These are phyloP conservation scores for Apogon hyalosoma DNA, from an alignment of 2,797 vertebrate genomes.

Conservation along the genomic window DNA sequence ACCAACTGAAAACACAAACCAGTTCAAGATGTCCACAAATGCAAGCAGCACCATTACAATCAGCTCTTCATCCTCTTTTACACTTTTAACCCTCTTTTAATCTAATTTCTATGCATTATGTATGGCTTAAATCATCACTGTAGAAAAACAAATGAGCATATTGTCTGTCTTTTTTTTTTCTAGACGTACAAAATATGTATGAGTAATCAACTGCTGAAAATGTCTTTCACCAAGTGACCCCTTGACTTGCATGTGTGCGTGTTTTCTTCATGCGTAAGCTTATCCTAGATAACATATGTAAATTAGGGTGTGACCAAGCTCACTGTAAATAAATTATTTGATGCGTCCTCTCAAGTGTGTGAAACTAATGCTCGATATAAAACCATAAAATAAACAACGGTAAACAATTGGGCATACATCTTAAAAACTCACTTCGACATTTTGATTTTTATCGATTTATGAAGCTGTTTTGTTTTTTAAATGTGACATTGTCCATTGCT, in stretches of 20 bases:
- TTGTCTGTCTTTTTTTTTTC: constrained; percentile 70
- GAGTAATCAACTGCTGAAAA: constrained; percentile 64
- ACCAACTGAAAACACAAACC: background rate
- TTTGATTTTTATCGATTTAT: background rate
- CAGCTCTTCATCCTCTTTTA: background rate
- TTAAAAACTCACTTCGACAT: constrained; percentile 16
- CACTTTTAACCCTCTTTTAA: constrained; percentile 23
- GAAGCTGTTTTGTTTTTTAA: background rate
- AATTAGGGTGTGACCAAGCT: constrained; percentile 71
- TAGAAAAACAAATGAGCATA: constrained; percentile 68
- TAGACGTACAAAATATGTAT: constrained; percentile 55
- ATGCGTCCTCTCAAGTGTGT: constrained; percentile 62
- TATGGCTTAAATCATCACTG: constrained; percentile 52
- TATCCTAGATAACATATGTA: constrained; percentile 68
- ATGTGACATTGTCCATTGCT: constrained; percentile 18
- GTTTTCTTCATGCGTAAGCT: constrained; percentile 50
- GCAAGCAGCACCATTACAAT: constrained; percentile 32
- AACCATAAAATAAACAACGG: constrained; percentile 40
- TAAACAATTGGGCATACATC: constrained; percentile 82
- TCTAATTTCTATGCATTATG: constrained; percentile 64
- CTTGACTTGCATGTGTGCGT: constrained; percentile 34
- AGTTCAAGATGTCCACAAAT: background rate
- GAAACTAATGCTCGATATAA: constrained; percentile 60
- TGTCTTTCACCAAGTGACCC: constrained; percentile 35
- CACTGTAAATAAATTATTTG: constrained; percentile 76